Percentiles rank a stretch among this genome's conserved stretches.
Conservation (phyloP, 2,888 invertebrate genomes). For the Tanypteryx hageni region DNA sequence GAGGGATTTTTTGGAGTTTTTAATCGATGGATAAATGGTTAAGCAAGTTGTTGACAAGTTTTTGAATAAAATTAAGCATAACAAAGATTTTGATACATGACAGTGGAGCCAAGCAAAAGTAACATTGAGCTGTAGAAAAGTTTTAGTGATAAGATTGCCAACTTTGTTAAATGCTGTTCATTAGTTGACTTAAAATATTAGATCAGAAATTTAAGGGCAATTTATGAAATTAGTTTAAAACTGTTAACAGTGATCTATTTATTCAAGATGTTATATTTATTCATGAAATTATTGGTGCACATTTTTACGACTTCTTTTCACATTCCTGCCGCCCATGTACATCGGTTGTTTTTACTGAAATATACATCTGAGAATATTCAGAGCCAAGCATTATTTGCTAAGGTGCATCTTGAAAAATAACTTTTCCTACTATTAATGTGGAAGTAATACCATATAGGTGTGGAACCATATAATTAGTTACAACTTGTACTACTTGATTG, state of each 20-base stretch:
- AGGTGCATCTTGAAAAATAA: neutral
- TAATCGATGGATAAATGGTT: neutral
- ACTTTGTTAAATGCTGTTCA: neutral
- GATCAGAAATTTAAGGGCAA: too few relatives aligned
- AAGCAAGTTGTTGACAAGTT: constrained; percentile 14
- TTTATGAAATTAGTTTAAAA: neutral
- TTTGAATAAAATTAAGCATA: neutral
- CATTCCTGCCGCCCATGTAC: neutral
- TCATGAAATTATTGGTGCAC: neutral
- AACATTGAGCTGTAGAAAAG: neutral
- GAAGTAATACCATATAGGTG: neutral
- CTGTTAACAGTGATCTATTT: neutral
- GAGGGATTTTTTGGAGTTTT: neutral
- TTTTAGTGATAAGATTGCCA: neutral
- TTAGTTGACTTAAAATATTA: neutral
- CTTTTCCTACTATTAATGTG: neutral
- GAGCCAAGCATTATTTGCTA: too few relatives aligned
- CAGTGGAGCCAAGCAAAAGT: neutral
- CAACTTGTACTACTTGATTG: neutral
- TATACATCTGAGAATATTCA: too few relatives aligned
- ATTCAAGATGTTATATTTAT: neutral
- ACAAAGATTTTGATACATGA: constrained; percentile 9
- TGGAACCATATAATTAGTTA: neutral
- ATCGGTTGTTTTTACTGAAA: too few relatives aligned
- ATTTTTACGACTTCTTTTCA: neutral